Base-by-base conservation (phyloP, 1,140 invertebrate species). In the Nasonia longicornis region DNA sequence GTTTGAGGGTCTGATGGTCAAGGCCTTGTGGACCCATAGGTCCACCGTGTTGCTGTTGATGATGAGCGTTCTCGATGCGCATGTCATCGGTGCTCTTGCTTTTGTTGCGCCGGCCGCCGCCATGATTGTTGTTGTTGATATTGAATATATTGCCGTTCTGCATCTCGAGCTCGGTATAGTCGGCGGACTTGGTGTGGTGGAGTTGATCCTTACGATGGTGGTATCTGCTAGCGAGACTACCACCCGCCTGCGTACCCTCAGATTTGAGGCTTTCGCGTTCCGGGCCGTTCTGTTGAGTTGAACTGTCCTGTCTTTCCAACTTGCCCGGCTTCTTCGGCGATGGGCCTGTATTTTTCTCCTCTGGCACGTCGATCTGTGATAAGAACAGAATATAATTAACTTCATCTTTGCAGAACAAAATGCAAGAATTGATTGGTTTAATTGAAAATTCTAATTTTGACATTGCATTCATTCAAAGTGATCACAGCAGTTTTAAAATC, bases 21-120 rank as follows among this genome's bases (percentile, higher is more conserved):
- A 93, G 84, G 10, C 48, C 70, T 8, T 26, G 45, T 0, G 79
- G 48, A 26, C 73, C 73, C 29, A 16, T 12, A 1, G 31, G 63
- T 2, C 3, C 12, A 2, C 35, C 48, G 31, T 70, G 64, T 14
- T 67, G 63, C 29, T 76, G 73, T 38, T 76, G 73, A 63, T 29
- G 48, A 26, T 66, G 64, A 38, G n/a, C 16, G 11, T 70, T 72
- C 45, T 90, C 90, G 80, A 91, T 92, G 48, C 92, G 91, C 94
- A 97, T 96, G 86, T 97, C 96, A 89, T 97, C 96, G 31, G 96
- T 97, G 90, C 96, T 97, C 90, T 97, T 97, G 82, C 95, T 96
- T 87, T 96, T 96, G 79, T 92, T 95, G 85, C 94, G 93, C 31
- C 93, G 90, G 22, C 91, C 92, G 2, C 22, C 48, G 8, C n/a